A percentile compares a stretch with the other conserved stretches of the same genome.
Conservation (phyloP, 2,888 invertebrate genomes). For the Stomorhina lunata region DNA sequence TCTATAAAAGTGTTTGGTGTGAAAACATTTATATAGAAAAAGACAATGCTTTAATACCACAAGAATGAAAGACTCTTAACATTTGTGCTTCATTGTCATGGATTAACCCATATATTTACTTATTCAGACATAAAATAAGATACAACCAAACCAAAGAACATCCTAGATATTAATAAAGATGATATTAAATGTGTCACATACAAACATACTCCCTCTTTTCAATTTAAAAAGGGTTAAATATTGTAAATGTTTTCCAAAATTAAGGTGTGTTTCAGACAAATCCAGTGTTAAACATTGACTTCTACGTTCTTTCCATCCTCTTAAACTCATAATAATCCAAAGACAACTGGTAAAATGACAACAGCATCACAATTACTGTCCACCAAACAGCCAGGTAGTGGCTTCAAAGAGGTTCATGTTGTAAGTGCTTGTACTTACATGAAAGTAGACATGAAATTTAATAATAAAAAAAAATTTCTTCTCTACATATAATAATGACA, state of each 20-base stretch:
- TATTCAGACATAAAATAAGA: not conserved
- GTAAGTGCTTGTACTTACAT: conserved; percentile 42
- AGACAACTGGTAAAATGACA: not conserved
- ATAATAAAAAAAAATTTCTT: conserved; percentile 27
- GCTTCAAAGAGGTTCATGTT: not conserved
- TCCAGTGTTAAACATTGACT: conserved; percentile 4
- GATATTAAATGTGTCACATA: conserved; percentile 39
- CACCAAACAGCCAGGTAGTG: not conserved
- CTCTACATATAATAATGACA: conserved; percentile 40
- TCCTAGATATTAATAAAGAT: conserved; percentile 40
- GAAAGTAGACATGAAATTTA: conserved; percentile 34
- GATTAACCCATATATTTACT: too few relatives aligned
- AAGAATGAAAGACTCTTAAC: too few relatives aligned
- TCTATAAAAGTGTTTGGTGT: too few relatives aligned
- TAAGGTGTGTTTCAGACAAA: conserved; percentile 39
- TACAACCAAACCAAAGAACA: not conserved
- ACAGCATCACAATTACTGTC: conserved; percentile 22
- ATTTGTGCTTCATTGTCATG: too few relatives aligned
- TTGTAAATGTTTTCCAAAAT: conserved; percentile 16
- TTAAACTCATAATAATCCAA: not conserved
- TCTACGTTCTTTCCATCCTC: not conserved
- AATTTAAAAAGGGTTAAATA: conserved; percentile 49
- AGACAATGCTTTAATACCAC: too few relatives aligned
- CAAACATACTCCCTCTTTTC: conserved; percentile 8
- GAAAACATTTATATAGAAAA: not conserved